These are phyloP conservation scores for Clavelina lepadiformis DNA, from an alignment of 23 tunicate species.

Conservation along the genomic window DNA sequence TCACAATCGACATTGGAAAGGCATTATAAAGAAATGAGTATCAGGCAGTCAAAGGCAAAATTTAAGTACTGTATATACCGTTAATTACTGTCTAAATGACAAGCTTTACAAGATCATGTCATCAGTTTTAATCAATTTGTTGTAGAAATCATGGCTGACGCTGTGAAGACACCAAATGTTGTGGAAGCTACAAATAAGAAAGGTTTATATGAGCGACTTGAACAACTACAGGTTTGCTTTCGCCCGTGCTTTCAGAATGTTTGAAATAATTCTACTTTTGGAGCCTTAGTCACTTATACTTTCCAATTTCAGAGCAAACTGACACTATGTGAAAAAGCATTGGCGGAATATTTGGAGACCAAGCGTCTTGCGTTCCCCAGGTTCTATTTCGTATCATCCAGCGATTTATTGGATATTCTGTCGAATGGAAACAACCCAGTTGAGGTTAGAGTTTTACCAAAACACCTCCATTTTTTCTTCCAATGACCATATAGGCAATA, in stretches of 20 bases:
- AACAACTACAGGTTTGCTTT: conserved; percentile 74
- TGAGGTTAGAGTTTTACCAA: too few relatives aligned
- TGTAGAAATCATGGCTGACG: conserved; percentile 91
- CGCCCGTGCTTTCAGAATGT: too few relatives aligned
- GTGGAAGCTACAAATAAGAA: conserved; percentile 93
- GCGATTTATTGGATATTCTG: conserved; percentile 93
- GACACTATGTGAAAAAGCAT: conserved; percentile 90
- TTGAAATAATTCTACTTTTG: background rate
- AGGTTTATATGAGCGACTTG: conserved; percentile 68
- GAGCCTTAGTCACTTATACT: too few relatives aligned
- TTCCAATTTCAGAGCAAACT: conserved; percentile 55
- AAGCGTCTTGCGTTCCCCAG: conserved; percentile 96
- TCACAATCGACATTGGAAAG: too few relatives aligned
- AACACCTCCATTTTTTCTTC: too few relatives aligned
- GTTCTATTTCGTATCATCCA: conserved; percentile 95
- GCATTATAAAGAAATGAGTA: too few relatives aligned
- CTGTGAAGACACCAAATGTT: conserved; percentile 89
- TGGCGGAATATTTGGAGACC: conserved; percentile 93
- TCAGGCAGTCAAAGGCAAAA: too few relatives aligned
- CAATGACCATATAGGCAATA: too few relatives aligned
- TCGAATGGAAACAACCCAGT: conserved; percentile 98
- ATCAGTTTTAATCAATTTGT: background rate
- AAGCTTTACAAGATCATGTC: too few relatives aligned
- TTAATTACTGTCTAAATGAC: too few relatives aligned
- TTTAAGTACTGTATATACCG: too few relatives aligned